Evolutionary conservation across 2,888 invertebrate species (phyloP), one percentile per base, ranked within the genome.

Genomic region (Boloria selene): DNA sequence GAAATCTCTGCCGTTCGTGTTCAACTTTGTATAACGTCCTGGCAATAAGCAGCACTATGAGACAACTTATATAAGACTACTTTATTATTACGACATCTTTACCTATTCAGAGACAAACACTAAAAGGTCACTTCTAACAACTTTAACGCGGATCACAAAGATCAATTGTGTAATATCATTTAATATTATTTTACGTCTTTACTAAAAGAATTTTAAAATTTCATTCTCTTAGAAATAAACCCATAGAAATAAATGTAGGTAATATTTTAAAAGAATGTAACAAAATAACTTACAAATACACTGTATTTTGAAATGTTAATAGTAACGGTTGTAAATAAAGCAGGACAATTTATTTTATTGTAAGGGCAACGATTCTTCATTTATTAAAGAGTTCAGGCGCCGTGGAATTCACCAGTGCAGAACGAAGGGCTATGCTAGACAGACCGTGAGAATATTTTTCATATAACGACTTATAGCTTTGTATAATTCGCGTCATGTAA

Each of bases 381-480:
- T 78, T 77, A 86, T 89, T 88, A 88, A 79, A 81, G 79, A 75
- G 84, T 62, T 70, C 86, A 87, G 82, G 80, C 75, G 81, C 85
- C 89, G 87, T 88, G 84, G 78, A 77, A 73, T 72, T 79, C 80
- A 78, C 72, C 80, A 75, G 81, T 68, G 84, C 80, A 82, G 84
- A 88, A 89, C 88, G 70, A 74, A 78, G 79, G 72, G 73, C 69
- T 68, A 63, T 61, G 55, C 66, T 59, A 65, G 70, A 64, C 65
- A 66, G 56, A 62, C 54, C 74, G 76, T 77, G 77, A 69, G 77
- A 77, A 74, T 67, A 51, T 47, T 61, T 67, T 47, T 31, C 59
- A 59, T 47, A 59, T 45, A 59, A 59, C 51, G 44, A 56, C 56
- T 45, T 56, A n/a, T n/a, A n/a, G n/a, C n/a, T n/a, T n/a, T n/a